Conservation (phyloP, 1,140 invertebrate genomes). For the Aphaenogaster ashmeadi region DNA sequence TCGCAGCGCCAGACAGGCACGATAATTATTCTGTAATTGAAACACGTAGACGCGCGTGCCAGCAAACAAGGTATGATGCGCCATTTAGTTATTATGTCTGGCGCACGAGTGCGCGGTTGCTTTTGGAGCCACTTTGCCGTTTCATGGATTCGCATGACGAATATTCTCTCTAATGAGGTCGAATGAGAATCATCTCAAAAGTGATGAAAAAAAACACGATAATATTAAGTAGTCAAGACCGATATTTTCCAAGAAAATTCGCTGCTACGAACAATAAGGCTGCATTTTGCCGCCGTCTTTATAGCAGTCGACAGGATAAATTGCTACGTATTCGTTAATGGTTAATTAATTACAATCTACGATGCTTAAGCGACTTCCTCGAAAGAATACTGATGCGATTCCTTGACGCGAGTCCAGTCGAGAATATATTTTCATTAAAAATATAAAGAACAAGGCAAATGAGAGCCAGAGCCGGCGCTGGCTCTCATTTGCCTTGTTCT, state of each 20-base stretch:
- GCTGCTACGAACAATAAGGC: neutral
- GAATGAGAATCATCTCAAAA: neutral
- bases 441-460: too few relatives aligned
- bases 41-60: constrained; percentile 63
- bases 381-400: constrained; percentile 7
- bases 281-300: constrained; percentile 7
- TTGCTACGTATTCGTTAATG: constrained; percentile 33
- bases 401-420: neutral
- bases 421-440: neutral
- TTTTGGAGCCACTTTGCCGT: constrained; percentile 22
- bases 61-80: constrained; percentile 19
- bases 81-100: constrained; percentile 26
- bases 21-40: constrained; percentile 69
- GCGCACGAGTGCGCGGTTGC: neutral
- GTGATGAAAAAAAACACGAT: neutral
- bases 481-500: too few relatives aligned
- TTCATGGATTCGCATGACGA: neutral
- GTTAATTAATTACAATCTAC: constrained; percentile 45
- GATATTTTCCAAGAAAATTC: constrained; percentile 35
- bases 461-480: too few relatives aligned
- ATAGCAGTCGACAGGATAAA: constrained; percentile 1
- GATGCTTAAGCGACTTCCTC: neutral
- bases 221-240: neutral
- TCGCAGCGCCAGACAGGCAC: constrained; percentile 5
- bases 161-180: constrained; percentile 21